A percentile compares a stretch with the other conserved stretches of the same genome.
Conservation (phyloP, 2,888 invertebrate species). For the Monopis laevigella region DNA sequence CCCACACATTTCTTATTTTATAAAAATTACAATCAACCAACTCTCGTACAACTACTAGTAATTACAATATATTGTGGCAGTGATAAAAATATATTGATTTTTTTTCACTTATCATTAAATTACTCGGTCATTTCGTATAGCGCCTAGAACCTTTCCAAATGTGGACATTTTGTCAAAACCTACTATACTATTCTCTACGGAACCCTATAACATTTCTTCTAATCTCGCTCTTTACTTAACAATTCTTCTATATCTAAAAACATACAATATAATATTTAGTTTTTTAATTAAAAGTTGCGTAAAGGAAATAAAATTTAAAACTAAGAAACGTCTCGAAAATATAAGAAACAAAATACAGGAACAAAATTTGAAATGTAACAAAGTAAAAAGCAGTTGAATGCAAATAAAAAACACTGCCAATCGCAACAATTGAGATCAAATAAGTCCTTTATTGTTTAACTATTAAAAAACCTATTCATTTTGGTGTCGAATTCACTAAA, state of each 20-base stretch:
- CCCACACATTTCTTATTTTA: neutral
- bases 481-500: conserved; percentile 63
- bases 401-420: neutral
- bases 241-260: neutral
- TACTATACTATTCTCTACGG: no score
- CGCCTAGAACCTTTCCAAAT: no score
- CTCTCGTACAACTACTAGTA: neutral
- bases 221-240: no score
- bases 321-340: no score
- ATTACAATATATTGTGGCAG: conserved; percentile 44
- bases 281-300: neutral
- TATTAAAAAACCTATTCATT: conserved; percentile 43
- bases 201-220: no score
- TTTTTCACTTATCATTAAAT: conserved; percentile 14
- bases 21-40: neutral
- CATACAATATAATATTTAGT: neutral
- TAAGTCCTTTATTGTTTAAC: conserved; percentile 47
- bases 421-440: conserved; percentile 47
- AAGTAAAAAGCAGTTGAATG: neutral
- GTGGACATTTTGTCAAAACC: no score
- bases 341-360: neutral
- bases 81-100: conserved; percentile 55
- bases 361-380: neutral
- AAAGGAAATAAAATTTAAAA: neutral
- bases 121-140: conserved; percentile 37